Evolutionary conservation across 2,888 invertebrate genomes (phyloP).

Genomic region (Ligdia adustata): DNA sequence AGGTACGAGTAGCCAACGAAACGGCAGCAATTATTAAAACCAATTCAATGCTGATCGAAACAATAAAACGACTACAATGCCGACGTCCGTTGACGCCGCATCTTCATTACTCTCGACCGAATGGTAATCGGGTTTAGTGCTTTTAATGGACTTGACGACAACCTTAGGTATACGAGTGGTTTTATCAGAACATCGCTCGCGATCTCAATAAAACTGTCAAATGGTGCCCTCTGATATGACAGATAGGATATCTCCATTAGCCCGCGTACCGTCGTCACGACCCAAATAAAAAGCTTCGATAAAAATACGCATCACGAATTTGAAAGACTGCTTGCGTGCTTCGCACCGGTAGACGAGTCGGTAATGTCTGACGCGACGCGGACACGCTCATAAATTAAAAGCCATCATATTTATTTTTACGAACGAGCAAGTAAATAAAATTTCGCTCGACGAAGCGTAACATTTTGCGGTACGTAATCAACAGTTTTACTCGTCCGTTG

Average conservation of each 20-base stretch:
- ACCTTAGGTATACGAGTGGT: conserved; percentile 44
- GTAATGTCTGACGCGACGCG: conserved; percentile 53
- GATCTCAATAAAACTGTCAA: conserved; percentile 78
- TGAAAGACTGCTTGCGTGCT: conserved; percentile 41
- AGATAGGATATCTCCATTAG: conserved; percentile 78
- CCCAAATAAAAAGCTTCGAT: conserved; percentile 61
- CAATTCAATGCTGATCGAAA: conserved; percentile 32
- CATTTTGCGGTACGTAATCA: conserved; percentile 73
- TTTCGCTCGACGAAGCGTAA: conserved; percentile 74
- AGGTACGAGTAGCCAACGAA: conserved; percentile 26
- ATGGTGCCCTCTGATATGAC: conserved; percentile 71
- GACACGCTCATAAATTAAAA: conserved; percentile 77
- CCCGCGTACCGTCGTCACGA: conserved; percentile 66
- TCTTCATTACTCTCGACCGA: conserved; percentile 34
- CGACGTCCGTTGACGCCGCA: conserved; percentile 33
- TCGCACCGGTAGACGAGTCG: conserved; percentile 47
- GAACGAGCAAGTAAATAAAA: conserved; percentile 75
- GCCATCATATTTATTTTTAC: conserved; percentile 77
- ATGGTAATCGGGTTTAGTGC: conserved; percentile 33
- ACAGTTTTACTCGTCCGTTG: conserved; percentile 73
- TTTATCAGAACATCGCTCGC: conserved; percentile 65
- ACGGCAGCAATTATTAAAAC: conserved; percentile 30
- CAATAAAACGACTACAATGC: conserved; percentile 33
- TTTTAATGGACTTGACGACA: conserved; percentile 41
- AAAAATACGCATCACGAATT: conserved; percentile 62